A percentile compares a stretch with the other conserved stretches of the same genome.
Conservation (phyloP, 2,797 vertebrate genomes). For the Malurus leucopterus region DNA sequence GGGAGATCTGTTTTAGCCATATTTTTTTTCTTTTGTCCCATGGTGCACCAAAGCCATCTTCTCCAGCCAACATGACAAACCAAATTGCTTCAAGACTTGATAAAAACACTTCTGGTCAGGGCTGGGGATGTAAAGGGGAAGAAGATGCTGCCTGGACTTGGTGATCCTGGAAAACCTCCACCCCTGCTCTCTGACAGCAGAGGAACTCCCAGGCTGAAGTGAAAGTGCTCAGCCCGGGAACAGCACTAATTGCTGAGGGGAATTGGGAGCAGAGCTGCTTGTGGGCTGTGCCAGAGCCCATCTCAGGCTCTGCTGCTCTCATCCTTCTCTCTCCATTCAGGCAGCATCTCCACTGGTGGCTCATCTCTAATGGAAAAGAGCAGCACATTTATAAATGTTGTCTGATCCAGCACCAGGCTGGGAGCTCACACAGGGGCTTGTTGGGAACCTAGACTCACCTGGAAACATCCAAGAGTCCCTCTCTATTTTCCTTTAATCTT, state of each 20-base stretch:
- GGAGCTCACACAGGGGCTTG: background rate
- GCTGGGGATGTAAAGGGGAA: accelerated
- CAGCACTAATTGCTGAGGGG: background rate
- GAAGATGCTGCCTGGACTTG: background rate
- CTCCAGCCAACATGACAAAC: background rate
- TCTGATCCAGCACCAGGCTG: background rate
- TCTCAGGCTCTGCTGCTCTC: background rate
- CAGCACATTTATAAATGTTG: background rate
- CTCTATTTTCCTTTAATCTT: background rate
- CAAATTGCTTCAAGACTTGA: background rate
- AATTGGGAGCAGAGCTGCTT: background rate
- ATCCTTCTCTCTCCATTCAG: slow-evolving; percentile 34
- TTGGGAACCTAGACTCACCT: background rate
- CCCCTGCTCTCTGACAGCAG: background rate
- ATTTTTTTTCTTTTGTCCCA: background rate
- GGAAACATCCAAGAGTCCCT: background rate
- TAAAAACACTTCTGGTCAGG: background rate
- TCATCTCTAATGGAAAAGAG: background rate
- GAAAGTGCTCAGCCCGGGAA: background rate
- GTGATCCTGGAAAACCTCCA: background rate
- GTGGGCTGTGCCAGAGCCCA: background rate
- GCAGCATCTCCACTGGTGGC: background rate
- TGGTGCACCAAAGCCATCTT: background rate
- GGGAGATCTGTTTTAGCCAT: background rate
- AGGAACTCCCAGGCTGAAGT: background rate